Percentiles rank a stretch among this genome's conserved stretches.
These are phyloP conservation scores for Coptodon bakossiorum DNA, from an alignment of 2,113 vertebrate genomes.

Conservation along the genomic window DNA sequence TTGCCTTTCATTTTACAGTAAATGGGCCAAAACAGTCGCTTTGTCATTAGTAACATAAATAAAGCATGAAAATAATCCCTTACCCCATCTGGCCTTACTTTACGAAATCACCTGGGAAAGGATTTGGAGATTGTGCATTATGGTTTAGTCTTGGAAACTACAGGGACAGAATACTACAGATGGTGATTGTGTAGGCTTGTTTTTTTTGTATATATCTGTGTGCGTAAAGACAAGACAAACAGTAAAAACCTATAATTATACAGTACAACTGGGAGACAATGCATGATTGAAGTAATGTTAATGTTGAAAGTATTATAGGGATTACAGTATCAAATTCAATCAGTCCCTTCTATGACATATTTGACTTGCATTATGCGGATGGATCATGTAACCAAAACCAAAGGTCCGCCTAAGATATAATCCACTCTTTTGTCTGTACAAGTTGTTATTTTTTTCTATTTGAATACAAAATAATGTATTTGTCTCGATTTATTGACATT, in stretches of 20 bases:
- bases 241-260: background rate
- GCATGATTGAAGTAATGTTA: background rate
- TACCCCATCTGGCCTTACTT: background rate
- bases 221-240: background rate
- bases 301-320: background rate
- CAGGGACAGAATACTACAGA: background rate
- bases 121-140: background rate
- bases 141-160: background rate
- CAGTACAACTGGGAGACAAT: background rate
- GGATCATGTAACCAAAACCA: conserved; percentile 7
- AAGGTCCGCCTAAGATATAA: conserved; percentile 31
- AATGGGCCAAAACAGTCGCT: background rate
- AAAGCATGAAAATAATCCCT: background rate
- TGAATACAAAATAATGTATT: conserved; percentile 18
- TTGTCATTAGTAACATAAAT: background rate
- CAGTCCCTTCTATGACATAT: conserved; percentile 15
- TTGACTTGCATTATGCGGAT: background rate
- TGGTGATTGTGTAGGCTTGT: background rate
- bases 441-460: background rate
- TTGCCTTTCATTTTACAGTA: background rate
- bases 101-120: background rate
- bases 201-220: background rate
- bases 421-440: conserved; percentile 5
- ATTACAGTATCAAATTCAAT: conserved; percentile 14
- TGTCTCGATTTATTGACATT: conserved; percentile 37